Base-by-base conservation (phyloP, 2,113 vertebrate species). In the Aramus guarauna region DNA sequence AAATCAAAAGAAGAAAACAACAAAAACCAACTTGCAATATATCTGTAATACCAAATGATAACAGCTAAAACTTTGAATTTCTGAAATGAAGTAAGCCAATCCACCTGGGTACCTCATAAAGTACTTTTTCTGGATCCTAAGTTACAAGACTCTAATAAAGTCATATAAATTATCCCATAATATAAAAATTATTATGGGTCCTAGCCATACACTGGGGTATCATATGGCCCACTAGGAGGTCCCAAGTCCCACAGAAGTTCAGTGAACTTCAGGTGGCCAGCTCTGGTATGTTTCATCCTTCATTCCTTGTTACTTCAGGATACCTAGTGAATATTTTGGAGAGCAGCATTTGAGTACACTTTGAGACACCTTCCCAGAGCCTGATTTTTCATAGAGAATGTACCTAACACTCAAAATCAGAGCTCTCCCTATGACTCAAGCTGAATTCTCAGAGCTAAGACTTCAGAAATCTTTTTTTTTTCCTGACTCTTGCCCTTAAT, bases 351-450 rank as follows among this genome's bases (percentile, higher is more conserved):
- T 75, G 32, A 81, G 13, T 52, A 56, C 0, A 0, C 29, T 43
- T 80, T 69, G 84, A 95, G 84, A 85, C 69, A 95, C 37, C 53
- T 95, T 95, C 96, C 92, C 84, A 79, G 86, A 95, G 74, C 64
- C 73, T 87, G 86, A 89, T 85, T 91, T 88, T 94, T 95, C 83
- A 72, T 67, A 30, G 17, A 9, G 8, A 88, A 59, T 48, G 12
- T 59, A 52, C 36, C 7, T 47, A 75, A 59, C 27, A 32, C 58
- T 96, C 86, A 82, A 75, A 97, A 92, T 89, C 88, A 2, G 74
- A 92, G 77, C 84, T 87, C 91, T 95, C 89, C 26, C 24, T 77
- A 1, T 95, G 88, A 66, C 91, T 95, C 88, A 75, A 66, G 59
- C 34, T 19, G 47, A 83, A 30, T 74, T 84, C 37, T 93, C 71